Evolutionary conservation across 2,797 vertebrate genomes (phyloP), one percentile per base, ranked within the genome.

Genomic region (Protosalanx chinensis): DNA sequence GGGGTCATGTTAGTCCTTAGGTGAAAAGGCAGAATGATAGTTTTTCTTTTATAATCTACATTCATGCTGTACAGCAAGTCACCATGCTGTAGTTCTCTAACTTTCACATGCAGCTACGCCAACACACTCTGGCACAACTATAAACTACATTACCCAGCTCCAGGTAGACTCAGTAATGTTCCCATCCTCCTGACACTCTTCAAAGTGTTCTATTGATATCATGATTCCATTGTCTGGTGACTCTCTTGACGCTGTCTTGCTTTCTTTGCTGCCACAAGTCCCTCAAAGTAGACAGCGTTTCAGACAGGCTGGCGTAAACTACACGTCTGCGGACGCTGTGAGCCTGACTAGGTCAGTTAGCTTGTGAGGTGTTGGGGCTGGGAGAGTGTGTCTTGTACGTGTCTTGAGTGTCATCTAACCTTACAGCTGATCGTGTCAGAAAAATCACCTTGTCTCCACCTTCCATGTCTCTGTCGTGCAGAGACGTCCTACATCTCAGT

Each of bases 131-230:
- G 5, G 30, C 8, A 20, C 81, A 69, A 79, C 20, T 29, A 23
- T 13, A 82, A 69, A 79, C 20, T 29, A 77, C 75, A 74, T 90
- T 91, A 93, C 91, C 91, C 92, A 93, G 82, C 88, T 91, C 91
- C 91, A 93, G 75, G 87, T 92, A 81, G 84, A 89, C 70, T 89
- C 88, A 18, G 60, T 57, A 67, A 51, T 74, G 77, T 88, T 80
- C 60, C 86, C 85, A 64, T 56, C 72, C 59, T 88, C 88, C 59
- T 88, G 80, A 4, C 88, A 70, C 57, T 90, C 87, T 64, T 89
- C 90, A 64, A 73, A 85, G 65, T 84, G 83, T 67, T 87, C 88
- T 23, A 75, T 49, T 59, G 88, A 84, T 83, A 69, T 86, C 88
- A 89, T 88, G 74, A 79, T 84, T 85, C 82, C 88, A 88, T 90